Evolutionary conservation across 2,797 vertebrate genomes (phyloP), one percentile per base, ranked within the genome.

Genomic region (Psittacula derbiana): DNA sequence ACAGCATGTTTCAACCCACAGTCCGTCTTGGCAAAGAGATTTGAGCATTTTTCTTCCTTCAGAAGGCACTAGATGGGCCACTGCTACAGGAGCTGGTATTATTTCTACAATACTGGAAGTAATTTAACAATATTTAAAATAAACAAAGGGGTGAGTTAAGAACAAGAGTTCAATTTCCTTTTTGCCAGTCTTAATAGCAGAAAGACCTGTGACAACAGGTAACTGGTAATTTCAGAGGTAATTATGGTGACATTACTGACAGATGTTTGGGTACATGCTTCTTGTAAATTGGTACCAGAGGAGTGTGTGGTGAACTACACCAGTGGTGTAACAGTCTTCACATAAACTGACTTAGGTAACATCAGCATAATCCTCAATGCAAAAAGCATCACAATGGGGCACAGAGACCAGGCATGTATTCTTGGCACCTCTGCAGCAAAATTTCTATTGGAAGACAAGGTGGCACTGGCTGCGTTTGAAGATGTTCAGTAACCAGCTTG

Each of bases 161-260:
- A 94, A 69, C 28, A 92, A 86, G 58, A 80, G 41, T 25, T 64
- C 73, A 6, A 33, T 70, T 85, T 90, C 62, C 31, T 60, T 50
- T 90, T 93, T 82, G 62, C 72, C 30, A 74, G 41, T 69, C 28
- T 88, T 93, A 71, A 73, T 36, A 90, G 52, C 23, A 73, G 27
- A 88, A 93, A 96, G 61, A 72, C 65, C 65, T 82, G 18, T 49
- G 73, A 84, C 84, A 81, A 94, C 66, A 96, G 50, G 44, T 91
- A 88, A 79, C 65, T 66, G 61, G 50, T 88, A 78, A 92, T 90
- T 93, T 96, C 79, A 71, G 81, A 95, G 84, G 65, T 74, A 91
- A 91, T 92, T 92, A 61, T 28, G 10, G 36, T 71, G 75, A 92
- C 33, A 12, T 79, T 93, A 88, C 70, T 73, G 49, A 86, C 44